Percentiles rank a stretch among this genome's conserved stretches.
These are phyloP conservation scores for Gobio gobio DNA, from an alignment of 2,113 vertebrate species.

Conservation along the genomic window DNA sequence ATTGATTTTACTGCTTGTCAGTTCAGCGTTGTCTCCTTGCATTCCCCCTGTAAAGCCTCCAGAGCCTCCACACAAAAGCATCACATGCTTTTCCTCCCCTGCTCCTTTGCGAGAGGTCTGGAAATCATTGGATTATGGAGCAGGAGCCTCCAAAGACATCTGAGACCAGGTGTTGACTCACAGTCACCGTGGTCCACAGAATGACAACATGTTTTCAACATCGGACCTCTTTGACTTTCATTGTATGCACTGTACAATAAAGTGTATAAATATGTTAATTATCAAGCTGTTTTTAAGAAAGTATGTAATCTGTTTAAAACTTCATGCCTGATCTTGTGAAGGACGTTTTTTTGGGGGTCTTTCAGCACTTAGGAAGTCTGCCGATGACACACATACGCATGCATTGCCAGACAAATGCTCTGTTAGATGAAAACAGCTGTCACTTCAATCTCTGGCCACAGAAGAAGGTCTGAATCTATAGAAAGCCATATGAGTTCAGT, in stretches of 20 bases:
- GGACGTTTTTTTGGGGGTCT: conserved; percentile 8
- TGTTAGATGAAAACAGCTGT: conserved; percentile 45
- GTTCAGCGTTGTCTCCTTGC: neutral
- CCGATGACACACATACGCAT: neutral
- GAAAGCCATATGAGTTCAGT: conserved; percentile 7
- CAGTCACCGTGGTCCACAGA: neutral
- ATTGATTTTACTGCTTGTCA: conserved; percentile 10
- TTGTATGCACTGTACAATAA: too few species aligned
- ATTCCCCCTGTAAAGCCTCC: neutral
- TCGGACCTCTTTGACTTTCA: too few species aligned
- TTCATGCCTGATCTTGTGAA: neutral
- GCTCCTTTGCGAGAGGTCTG: conserved; percentile 9
- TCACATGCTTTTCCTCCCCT: neutral
- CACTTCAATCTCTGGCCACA: conserved; percentile 40
- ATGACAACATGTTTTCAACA: neutral
- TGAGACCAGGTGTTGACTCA: neutral
- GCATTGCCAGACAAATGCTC: conserved; percentile 8
- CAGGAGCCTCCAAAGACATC: conserved; percentile 7
- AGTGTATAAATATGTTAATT: neutral
- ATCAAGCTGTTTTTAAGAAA: neutral
- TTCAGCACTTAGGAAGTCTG: conserved; percentile 17
- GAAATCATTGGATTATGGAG: conserved; percentile 18
- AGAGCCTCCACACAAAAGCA: conserved; percentile 19
- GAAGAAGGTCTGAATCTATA: conserved; percentile 17
- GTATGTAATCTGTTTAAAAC: neutral